Evolutionary conservation across 2,888 invertebrate species (phyloP).

Genomic region (Notocelia uddmanniana): DNA sequence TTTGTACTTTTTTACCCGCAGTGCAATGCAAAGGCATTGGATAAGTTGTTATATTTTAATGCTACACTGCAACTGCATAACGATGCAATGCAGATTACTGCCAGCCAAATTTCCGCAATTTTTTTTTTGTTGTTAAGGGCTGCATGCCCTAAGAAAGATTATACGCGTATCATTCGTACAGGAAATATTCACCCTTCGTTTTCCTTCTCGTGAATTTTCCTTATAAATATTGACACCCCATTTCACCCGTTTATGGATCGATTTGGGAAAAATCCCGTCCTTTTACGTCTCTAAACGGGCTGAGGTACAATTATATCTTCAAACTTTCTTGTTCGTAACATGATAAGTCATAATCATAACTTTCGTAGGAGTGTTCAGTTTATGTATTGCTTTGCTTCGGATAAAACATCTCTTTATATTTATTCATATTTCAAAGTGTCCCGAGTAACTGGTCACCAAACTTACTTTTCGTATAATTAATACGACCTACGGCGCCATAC

Average conservation of each 20-base stretch:
- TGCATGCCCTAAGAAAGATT: background rate
- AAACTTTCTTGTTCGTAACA: background rate
- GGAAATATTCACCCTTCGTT: background rate
- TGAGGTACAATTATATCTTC: conserved; percentile 4
- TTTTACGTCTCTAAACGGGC: conserved; percentile 4
- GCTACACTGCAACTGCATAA: conserved; percentile 11
- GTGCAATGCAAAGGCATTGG: background rate
- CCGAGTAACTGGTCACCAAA: background rate
- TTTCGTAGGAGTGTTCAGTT: background rate
- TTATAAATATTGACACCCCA: conserved; percentile 15
- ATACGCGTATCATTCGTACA: background rate
- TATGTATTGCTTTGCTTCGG: background rate
- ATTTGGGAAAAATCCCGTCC: conserved; percentile 19
- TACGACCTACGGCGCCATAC: background rate
- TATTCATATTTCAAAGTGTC: background rate
- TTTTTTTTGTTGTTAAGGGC: background rate
- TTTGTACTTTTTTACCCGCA: conserved; percentile 17
- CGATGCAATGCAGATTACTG: conserved; percentile 20
- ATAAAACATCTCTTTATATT: background rate
- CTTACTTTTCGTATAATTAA: background rate
- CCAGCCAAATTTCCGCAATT: conserved; percentile 5
- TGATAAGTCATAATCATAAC: background rate
- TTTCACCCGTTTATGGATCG: conserved; percentile 10
- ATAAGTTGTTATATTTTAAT: background rate
- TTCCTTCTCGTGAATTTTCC: conserved; percentile 9